Percentiles rank a stretch among this genome's conserved stretches.
Conservation (phyloP, 2,113 vertebrate species). For the Centropus bengalensis region DNA sequence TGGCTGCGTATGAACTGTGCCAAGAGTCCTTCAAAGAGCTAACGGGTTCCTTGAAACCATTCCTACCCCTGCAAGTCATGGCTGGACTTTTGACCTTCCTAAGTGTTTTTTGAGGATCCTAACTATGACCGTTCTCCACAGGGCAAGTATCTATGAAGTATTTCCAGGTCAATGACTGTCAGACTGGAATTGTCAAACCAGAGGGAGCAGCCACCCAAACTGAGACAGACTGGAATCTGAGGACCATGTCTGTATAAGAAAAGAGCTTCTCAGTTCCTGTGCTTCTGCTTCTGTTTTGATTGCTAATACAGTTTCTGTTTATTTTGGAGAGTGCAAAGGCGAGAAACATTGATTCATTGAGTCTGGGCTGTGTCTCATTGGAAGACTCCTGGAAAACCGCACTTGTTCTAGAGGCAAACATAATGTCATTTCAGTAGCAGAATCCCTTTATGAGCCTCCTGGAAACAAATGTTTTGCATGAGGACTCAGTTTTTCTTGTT, state of each 20-base stretch:
- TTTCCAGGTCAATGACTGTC: background rate
- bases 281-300: slow-evolving; percentile 1
- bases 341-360: background rate
- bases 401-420: slow-evolving; percentile 4
- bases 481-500: slow-evolving; percentile 38
- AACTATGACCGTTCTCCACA: background rate
- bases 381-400: slow-evolving; percentile 20
- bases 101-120: background rate
- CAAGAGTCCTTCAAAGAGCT: background rate
- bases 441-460: slow-evolving; percentile 30
- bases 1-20: background rate
- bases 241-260: background rate
- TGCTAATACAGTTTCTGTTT: background rate
- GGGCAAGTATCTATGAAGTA: background rate
- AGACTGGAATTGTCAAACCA: background rate
- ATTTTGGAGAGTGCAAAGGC: background rate
- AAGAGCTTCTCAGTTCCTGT: background rate
- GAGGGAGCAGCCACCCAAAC: background rate
- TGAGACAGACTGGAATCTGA: background rate
- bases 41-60: background rate
- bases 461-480: slow-evolving; percentile 32
- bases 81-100: background rate
- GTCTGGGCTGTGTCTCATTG: background rate
- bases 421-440: slow-evolving; percentile 33
- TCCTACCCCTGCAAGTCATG: background rate